Evolutionary conservation across 2,888 invertebrate genomes (phyloP).

Genomic region (Leucophora obtusa): DNA sequence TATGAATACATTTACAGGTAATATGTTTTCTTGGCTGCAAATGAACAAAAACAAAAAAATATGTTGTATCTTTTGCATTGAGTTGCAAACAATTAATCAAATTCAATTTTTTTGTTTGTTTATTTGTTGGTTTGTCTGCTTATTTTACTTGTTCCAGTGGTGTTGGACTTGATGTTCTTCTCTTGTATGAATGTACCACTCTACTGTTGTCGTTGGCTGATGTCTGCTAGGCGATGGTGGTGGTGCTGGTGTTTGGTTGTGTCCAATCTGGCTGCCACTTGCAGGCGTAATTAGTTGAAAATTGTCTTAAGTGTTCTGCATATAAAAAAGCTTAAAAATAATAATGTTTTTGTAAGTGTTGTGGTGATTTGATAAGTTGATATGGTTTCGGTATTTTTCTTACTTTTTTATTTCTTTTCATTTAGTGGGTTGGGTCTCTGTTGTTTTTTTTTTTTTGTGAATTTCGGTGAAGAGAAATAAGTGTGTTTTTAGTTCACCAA

Average conservation of each 20-base stretch:
- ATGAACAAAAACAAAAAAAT: slow-evolving; percentile 8
- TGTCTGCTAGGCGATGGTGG: slow-evolving; percentile 7
- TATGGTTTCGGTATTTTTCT: slow-evolving; percentile 58
- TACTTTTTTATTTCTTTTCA: slow-evolving; percentile 21
- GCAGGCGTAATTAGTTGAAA: slow-evolving; percentile 64
- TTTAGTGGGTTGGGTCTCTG: slow-evolving; percentile 59
- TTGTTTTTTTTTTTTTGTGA: slow-evolving; percentile 18
- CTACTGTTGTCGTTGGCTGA: slow-evolving; percentile 5
- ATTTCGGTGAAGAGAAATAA: slow-evolving; percentile 53
- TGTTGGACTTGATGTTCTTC: slow-evolving; percentile 59
- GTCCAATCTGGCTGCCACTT: slow-evolving; percentile 59
- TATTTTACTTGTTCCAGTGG: slow-evolving; percentile 36
- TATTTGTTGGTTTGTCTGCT: slow-evolving; percentile 21
- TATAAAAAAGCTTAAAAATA: slow-evolving; percentile 52
- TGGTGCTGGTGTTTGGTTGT: slow-evolving; percentile 47
- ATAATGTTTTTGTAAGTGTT: slow-evolving; percentile 62
- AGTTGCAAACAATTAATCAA: slow-evolving; percentile 67
- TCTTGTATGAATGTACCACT: slow-evolving; percentile 27
- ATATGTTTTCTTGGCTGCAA: slow-evolving; percentile 35
- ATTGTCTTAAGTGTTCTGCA: slow-evolving; percentile 63
- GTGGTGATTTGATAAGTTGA: slow-evolving; percentile 64
- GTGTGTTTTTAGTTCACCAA: slow-evolving; percentile 65
- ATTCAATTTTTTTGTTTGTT: slow-evolving; percentile 49
- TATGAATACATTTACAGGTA: slow-evolving; percentile 28
- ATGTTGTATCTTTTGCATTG: slow-evolving; percentile 58